These are phyloP conservation scores for Rachycentron canadum DNA, from an alignment of 2,797 vertebrate species.

Conservation along the genomic window DNA sequence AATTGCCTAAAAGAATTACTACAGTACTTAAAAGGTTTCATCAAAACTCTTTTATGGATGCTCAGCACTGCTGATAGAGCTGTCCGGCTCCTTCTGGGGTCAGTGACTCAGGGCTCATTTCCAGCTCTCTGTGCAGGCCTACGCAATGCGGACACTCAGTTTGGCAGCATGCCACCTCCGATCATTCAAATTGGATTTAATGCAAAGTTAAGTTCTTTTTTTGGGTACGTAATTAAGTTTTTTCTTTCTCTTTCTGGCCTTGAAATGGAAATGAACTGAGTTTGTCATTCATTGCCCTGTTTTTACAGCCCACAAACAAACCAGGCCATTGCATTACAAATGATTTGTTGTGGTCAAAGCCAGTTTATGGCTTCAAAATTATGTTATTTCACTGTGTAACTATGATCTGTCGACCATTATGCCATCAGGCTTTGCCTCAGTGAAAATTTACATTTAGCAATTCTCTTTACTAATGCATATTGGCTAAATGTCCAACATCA, in stretches of 20 bases:
- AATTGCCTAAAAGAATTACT: constrained; percentile 49
- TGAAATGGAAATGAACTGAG: constrained; percentile 60
- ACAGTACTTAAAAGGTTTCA: constrained; percentile 64
- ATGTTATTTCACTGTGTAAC: constrained; percentile 54
- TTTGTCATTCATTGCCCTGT: constrained; percentile 51
- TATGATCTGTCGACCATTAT: constrained; percentile 63
- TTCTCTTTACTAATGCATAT: constrained; percentile 43
- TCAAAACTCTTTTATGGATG: constrained; percentile 68
- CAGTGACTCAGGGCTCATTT: constrained; percentile 64
- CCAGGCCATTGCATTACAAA: constrained; percentile 55
- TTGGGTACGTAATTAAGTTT: constrained; percentile 56
- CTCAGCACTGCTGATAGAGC: constrained; percentile 70
- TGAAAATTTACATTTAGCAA: constrained; percentile 46
- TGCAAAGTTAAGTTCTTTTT: constrained; percentile 60
- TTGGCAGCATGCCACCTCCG: constrained; percentile 63
- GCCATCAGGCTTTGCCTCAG: constrained; percentile 34
- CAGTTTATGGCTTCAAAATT: constrained; percentile 61
- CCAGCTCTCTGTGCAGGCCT: constrained; percentile 59
- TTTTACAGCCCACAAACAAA: constrained; percentile 63
- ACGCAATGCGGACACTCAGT: constrained; percentile 78
- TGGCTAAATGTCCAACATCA: constrained; percentile 44
- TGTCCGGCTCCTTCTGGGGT: constrained; percentile 58
- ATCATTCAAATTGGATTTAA: constrained; percentile 73
- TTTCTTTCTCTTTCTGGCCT: constrained; percentile 52
- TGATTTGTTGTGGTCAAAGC: constrained; percentile 61